A percentile compares a stretch with the other conserved stretches of the same genome.
Evolutionary conservation across 2,797 vertebrate species (phyloP).

Genomic region (Molothrus ater): DNA sequence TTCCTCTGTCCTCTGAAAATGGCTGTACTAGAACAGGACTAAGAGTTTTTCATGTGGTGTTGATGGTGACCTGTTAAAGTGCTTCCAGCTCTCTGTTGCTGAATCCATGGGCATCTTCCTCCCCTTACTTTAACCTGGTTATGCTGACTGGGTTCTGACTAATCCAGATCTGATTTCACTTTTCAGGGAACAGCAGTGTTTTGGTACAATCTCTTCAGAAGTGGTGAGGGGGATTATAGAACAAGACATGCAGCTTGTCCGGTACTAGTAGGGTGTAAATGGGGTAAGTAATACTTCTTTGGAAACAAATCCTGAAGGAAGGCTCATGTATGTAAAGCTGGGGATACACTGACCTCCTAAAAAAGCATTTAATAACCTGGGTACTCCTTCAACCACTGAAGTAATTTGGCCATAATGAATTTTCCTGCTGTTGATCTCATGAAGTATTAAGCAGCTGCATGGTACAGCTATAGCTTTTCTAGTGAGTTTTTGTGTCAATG

Average conservation of each 20-base stretch:
- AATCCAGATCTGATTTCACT: not conserved
- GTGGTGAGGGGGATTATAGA: constrained; percentile 94
- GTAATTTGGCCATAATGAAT: not conserved
- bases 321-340: not conserved
- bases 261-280: constrained; percentile 96
- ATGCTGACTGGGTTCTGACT: not conserved
- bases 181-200: constrained; percentile 94
- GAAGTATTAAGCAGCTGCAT: not conserved
- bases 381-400: not conserved
- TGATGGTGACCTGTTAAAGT: not conserved
- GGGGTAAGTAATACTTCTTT: constrained; percentile 84
- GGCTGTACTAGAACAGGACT: not conserved
- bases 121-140: not conserved
- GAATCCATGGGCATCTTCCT: not conserved
- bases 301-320: not conserved
- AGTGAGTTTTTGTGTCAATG: not conserved
- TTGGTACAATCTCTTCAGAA: constrained; percentile 96
- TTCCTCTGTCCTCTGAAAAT: not conserved
- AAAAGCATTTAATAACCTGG: not conserved
- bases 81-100: not conserved
- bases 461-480: not conserved
- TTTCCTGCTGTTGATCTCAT: not conserved
- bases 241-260: constrained; percentile 97
- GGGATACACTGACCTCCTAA: not conserved
- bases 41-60: not conserved